A percentile compares a stretch with the other conserved stretches of the same genome.
These are phyloP conservation scores for Dryobotodes eremita DNA, from an alignment of 2,888 invertebrate genomes.

Conservation along the genomic window DNA sequence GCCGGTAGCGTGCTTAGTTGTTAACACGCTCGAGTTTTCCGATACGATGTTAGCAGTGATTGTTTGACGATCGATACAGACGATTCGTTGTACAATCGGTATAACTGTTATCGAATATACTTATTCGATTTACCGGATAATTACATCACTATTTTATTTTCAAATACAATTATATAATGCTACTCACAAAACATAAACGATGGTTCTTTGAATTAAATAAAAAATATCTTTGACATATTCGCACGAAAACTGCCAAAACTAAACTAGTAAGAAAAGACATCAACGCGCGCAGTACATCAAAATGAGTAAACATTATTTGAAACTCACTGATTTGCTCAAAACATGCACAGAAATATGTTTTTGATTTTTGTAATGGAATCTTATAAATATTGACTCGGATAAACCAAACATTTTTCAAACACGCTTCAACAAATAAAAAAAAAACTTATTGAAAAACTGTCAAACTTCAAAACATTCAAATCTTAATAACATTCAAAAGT, in stretches of 20 bases:
- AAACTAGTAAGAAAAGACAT: conserved; percentile 63
- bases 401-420: not conserved
- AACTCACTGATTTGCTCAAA: not conserved
- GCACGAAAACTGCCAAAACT: not conserved
- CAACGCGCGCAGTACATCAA: conserved; percentile 61
- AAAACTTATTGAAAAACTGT: conserved; percentile 33
- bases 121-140: not conserved
- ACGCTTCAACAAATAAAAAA: conserved; percentile 11
- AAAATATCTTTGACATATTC: not conserved
- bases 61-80: conserved; percentile 58
- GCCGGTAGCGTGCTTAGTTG: conserved; percentile 80
- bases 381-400: not conserved
- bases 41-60: conserved; percentile 64
- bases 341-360: not conserved
- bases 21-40: conserved; percentile 68
- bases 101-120: conserved; percentile 42
- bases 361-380: not conserved
- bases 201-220: not conserved
- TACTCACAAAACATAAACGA: not conserved
- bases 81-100: conserved; percentile 47
- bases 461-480: conserved; percentile 30
- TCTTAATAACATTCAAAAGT: conserved; percentile 36
- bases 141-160: conserved; percentile 7
- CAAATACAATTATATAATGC: not conserved
- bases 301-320: not conserved